Conservation (phyloP, 2,113 vertebrate species). For the Himantopus leucocephalus region DNA sequence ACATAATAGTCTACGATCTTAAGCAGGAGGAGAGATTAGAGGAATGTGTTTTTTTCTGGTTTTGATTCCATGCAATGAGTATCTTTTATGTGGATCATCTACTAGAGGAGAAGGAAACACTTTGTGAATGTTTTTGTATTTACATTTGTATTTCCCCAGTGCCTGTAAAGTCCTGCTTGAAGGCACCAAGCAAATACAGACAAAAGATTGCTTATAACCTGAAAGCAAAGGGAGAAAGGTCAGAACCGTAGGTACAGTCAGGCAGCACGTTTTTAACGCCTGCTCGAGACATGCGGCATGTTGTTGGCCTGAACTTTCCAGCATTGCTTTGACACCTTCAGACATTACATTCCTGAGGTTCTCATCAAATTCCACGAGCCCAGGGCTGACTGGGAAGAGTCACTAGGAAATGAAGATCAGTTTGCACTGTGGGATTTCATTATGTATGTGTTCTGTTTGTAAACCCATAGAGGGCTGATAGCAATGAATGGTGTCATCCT, state of each 20-base stretch:
- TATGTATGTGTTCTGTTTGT: neutral
- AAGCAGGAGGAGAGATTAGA: neutral
- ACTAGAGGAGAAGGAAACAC: no score
- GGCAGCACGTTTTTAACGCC: neutral
- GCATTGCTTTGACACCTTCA: neutral
- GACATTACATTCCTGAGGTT: neutral
- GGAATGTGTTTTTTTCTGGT: neutral
- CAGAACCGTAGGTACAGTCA: neutral
- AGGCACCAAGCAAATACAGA: neutral
- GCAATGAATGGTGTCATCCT: neutral
- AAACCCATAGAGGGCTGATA: neutral
- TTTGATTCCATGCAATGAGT: neutral
- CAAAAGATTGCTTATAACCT: neutral
- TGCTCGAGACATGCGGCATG: fast-evolving
- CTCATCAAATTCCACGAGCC: neutral
- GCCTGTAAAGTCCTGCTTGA: neutral
- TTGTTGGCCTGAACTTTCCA: neutral
- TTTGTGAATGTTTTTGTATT: neutral
- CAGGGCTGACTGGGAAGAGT: neutral
- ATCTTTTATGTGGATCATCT: neutral
- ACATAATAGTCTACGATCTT: neutral
- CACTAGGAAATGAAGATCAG: neutral
- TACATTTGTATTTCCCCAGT: neutral
- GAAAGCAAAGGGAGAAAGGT: neutral
- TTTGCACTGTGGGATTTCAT: neutral